Conservation (phyloP, 2,888 invertebrate genomes). For the Palloptera scutellata region DNA sequence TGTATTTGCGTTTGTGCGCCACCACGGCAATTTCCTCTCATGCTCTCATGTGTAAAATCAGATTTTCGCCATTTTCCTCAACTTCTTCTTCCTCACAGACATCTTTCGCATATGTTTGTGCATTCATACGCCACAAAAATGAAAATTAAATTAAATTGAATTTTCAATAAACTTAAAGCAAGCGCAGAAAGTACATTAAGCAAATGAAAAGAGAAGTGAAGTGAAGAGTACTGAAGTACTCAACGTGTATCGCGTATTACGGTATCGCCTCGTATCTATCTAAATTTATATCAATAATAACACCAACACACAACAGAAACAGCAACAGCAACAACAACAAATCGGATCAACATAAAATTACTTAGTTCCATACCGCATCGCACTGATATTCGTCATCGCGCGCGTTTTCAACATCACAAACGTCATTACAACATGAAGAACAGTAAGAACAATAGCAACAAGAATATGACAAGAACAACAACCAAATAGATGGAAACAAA, state of each 20-base stretch:
- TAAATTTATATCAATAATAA: neutral
- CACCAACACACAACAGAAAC: neutral
- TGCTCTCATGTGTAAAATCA: neutral
- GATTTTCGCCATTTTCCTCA: no score
- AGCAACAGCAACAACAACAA: constrained; percentile 10
- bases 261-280: neutral
- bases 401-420: no score
- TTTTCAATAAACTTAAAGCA: constrained; percentile 34
- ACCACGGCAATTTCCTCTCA: neutral
- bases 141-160: constrained; percentile 60
- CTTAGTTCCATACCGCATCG: constrained; percentile 4
- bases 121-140: constrained; percentile 56
- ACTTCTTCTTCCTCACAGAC: no score
- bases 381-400: no score
- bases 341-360: constrained; percentile 10
- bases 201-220: neutral
- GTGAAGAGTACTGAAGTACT: neutral
- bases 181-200: neutral
- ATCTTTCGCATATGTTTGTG: constrained; percentile 39
- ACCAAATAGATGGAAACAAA: neutral
- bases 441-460: neutral
- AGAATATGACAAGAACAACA: neutral
- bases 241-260: neutral
- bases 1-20: neutral
- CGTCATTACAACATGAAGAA: no score